Base-by-base conservation (phyloP, 2,113 vertebrate species). In the Dendropsophus ebraccatus region DNA sequence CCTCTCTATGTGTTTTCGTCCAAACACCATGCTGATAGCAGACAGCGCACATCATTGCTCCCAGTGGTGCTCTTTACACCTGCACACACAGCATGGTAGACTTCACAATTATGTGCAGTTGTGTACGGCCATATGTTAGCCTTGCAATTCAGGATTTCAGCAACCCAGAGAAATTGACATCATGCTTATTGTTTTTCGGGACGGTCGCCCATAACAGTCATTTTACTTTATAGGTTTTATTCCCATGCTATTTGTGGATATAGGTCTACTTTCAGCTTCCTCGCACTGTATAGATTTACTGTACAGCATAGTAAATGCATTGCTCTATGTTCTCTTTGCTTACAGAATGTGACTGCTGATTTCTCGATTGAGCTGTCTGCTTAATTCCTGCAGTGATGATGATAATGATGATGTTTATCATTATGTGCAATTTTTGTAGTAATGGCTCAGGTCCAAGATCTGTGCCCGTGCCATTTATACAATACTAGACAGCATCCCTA, bases 41-140 rank as follows among this genome's bases (percentile, higher is more conserved):
- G 65, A 32, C 62, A 19, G 62, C 28, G 28, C 25, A 32, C 25
- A 69, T 69, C 65, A 69, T 35, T 69, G 65, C 30, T 69, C 65
- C 65, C 65, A 69, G 65, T 35, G 65, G 65, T 69, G 65, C 65
- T 35, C 65, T 69, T 8, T 69, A 35, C 65, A 69, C 65, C 65
- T 69, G 65, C 65, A 19, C 65, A 19, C 30, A 10, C 65, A 35
- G 28, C 30, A 32, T 5, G 65, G 28, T 9, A 14, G 60, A 65
- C 25, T 30, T 65, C 60, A 65, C 65, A 32, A 19, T 69, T 32
- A 35, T 19, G 17, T 17, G 65, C 5, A 12, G 65, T 35, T 19
- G 65, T 30, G 16, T 35, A 35, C 30, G 19, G 30, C 65, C 65
- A 69, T 69, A 19, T 69, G 65, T 35, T 69, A 17, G 0, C 9